phyloP scores from a whole-genome alignment of 2,797 vertebrate species.

The Notamacropus eugenii region DNA sequence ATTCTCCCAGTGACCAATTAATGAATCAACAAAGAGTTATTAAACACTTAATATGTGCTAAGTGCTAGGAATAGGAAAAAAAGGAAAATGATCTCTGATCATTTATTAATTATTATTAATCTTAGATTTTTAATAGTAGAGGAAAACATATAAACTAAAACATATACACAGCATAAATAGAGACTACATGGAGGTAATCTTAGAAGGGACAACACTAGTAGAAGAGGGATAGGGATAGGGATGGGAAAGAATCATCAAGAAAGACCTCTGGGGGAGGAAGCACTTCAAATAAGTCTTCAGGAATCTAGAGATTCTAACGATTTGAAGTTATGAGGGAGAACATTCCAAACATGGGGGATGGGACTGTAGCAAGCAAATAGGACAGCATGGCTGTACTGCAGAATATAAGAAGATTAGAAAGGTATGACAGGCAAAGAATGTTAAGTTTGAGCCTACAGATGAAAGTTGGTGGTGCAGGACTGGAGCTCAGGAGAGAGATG shows the following conservation, averaged over 20 bases:
- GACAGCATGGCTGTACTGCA: not conserved
- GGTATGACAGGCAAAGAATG: not conserved
- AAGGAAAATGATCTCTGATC: not conserved
- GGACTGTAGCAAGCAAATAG: not conserved
- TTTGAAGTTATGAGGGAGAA: not conserved
- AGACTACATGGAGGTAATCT: not conserved
- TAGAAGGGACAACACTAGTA: not conserved
- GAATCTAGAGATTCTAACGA: not conserved
- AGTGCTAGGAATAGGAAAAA: not conserved
- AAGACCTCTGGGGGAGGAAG: not conserved
- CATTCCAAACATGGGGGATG: not conserved
- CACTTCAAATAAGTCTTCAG: not conserved
- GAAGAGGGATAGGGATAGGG: fast-evolving
- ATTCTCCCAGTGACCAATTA: not conserved
- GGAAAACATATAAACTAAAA: not conserved
- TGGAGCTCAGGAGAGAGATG: not conserved
- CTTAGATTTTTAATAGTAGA: not conserved
- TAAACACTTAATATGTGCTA: not conserved
- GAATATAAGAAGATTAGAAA: not conserved
- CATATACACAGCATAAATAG: not conserved
- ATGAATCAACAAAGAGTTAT: not conserved
- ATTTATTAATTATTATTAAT: not conserved
- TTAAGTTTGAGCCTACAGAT: not conserved
- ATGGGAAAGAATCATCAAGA: not conserved
- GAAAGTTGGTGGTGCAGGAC: not conserved